Evolutionary conservation across 2,888 invertebrate genomes (phyloP), one percentile per base, ranked within the genome.

Genomic region (Laspeyria flexula): DNA sequence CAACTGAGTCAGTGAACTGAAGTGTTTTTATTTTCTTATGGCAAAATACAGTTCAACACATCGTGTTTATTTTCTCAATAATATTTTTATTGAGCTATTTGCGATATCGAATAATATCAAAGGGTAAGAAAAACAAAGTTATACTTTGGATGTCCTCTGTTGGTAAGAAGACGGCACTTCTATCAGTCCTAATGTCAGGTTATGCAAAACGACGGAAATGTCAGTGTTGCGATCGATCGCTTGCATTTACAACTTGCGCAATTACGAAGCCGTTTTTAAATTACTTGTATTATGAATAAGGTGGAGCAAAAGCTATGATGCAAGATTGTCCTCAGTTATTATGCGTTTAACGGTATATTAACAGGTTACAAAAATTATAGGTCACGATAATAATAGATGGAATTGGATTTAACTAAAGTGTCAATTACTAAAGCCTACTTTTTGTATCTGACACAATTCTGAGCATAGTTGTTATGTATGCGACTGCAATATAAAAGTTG

Each of bases 131-230:
- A 53, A 58, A 30, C 44, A 43, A 39, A 60, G 42, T 47, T 37
- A 54, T 34, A 47, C 44, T 54, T 69, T 55, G 70, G 58, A n/a
- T 63, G 73, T 76, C 73, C 71, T 73, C 69, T 40, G 56, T 38
- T 50, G 48, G 58, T 62, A 49, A 45, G 65, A 68, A 75, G 75
- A 75, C 61, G 72, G 65, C 62, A 74, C 79, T 77, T 75, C 78
- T 78, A 79, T 81, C 77, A 79, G 64, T 10, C 53, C 65, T 79
- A 84, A 84, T 85, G 81, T 79, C 83, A 81, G 72, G 79, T 84
- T 84, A 82, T 82, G 84, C 81, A 82, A 85, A 85, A 74, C 76
- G 62, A 68, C 73, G 71, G 75, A 84, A 85, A 83, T 81, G 81
- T 81, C 80, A 83, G 75, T 18, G 31, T 60, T 45, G 43, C 49